Conservation (phyloP, 2,888 invertebrate genomes). For the Nymphalis urticae region DNA sequence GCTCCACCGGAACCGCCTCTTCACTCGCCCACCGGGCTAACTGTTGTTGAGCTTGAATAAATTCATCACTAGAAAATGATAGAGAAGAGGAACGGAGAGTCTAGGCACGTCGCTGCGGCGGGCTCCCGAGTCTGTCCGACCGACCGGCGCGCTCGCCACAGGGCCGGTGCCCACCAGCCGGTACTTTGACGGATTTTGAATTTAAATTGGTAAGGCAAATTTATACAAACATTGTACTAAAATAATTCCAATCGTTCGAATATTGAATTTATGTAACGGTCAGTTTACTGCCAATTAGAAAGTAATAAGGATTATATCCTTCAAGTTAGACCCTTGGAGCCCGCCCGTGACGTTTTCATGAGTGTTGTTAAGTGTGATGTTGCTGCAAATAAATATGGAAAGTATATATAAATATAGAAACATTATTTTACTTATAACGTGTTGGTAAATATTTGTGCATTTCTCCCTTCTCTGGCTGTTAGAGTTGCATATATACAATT, state of each 20-base stretch:
- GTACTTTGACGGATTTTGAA: not conserved
- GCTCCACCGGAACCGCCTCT: constrained; percentile 85
- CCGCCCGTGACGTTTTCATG: constrained; percentile 41
- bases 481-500: too few relatives aligned
- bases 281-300: not conserved
- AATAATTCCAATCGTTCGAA: not conserved
- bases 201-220: not conserved
- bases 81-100: constrained; percentile 88
- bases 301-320: not conserved
- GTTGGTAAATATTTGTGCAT: not conserved
- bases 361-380: constrained; percentile 37
- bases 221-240: not conserved
- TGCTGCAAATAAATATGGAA: constrained; percentile 39
- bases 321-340: constrained; percentile 39
- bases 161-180: not conserved
- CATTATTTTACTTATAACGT: constrained; percentile 9
- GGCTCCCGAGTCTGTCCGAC: constrained; percentile 42
- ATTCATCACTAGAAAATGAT: constrained; percentile 97
- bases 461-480: not conserved
- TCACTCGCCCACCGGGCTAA: constrained; percentile 97
- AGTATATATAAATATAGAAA: constrained; percentile 19
- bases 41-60: constrained; percentile 98
- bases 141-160: constrained; percentile 5
- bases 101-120: constrained; percentile 58
- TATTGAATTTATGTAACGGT: not conserved